Evolutionary conservation across 2,113 vertebrate species (phyloP).

Genomic region (Montifringilla adamsi): DNA sequence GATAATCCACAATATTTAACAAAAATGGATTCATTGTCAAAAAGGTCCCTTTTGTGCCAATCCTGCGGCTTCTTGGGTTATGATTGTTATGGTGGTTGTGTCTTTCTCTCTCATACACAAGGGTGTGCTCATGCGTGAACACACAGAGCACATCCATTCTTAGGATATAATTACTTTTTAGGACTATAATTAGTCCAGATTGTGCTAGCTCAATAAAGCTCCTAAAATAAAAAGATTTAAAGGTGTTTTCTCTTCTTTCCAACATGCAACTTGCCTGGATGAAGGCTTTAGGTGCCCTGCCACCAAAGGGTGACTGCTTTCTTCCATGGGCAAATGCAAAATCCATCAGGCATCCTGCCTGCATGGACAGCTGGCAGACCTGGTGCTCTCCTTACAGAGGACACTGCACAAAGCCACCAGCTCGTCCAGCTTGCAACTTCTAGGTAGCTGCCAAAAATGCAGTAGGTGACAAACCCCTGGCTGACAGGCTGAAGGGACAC

Average conservation of each 20-base stretch:
- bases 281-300: not conserved
- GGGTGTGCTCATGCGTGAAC: accelerated
- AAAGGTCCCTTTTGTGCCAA: not conserved
- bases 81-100: not conserved
- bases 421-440: not conserved
- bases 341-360: not conserved
- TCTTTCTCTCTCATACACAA: not conserved
- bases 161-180: not conserved
- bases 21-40: not conserved
- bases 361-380: accelerated
- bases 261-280: not conserved
- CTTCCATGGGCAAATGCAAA: not conserved
- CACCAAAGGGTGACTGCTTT: not conserved
- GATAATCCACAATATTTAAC: not conserved
- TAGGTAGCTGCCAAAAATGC: not conserved
- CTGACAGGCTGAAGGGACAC: not conserved
- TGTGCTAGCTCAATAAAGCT: not conserved
- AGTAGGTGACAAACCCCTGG: not conserved
- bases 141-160: not conserved
- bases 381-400: not conserved
- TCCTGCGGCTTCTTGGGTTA: not conserved
- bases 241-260: not conserved
- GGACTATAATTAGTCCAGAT: not conserved
- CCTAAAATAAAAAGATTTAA: not conserved
- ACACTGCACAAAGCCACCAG: not conserved